These are phyloP conservation scores for Centropyge bicolor DNA, from an alignment of 2,797 vertebrate genomes.

Conservation along the genomic window DNA sequence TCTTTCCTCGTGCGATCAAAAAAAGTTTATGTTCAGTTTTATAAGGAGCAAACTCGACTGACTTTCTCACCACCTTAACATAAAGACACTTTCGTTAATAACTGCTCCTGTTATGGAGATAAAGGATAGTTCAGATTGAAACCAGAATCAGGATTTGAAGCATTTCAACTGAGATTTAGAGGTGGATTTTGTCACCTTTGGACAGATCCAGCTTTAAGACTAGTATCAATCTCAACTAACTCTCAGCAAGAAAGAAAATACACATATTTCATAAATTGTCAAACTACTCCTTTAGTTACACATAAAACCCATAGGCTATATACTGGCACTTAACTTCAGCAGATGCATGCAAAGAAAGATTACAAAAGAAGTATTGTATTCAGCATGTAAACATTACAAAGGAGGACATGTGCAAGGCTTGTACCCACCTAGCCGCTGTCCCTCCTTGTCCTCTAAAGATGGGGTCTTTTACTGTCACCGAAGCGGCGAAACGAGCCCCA, in stretches of 20 bases:
- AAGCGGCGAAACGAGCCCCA: slow-evolving; percentile 32
- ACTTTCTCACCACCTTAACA: slow-evolving; percentile 28
- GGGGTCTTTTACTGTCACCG: slow-evolving; percentile 31
- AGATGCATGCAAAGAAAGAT: neutral
- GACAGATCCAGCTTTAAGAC: too few species aligned
- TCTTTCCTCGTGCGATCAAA: slow-evolving; percentile 30
- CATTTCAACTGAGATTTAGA: too few species aligned
- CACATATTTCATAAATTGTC: neutral
- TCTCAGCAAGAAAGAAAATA: neutral
- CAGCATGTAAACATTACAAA: neutral
- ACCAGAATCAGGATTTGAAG: neutral
- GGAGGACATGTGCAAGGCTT: neutral
- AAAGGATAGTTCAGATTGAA: neutral
- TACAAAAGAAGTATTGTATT: neutral
- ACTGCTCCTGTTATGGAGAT: slow-evolving; percentile 1
- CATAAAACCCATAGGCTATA: neutral
- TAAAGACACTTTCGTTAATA: slow-evolving; percentile 28
- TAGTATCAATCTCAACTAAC: neutral
- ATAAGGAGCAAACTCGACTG: neutral
- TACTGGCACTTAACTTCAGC: neutral
- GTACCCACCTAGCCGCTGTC: neutral
- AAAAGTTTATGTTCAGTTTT: slow-evolving; percentile 40
- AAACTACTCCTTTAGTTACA: neutral
- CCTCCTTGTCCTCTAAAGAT: slow-evolving; percentile 30
- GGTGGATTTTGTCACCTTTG: too few species aligned